phyloP scores from a whole-genome alignment of 2,888 invertebrate species.

The Lamproptera curius region DNA sequence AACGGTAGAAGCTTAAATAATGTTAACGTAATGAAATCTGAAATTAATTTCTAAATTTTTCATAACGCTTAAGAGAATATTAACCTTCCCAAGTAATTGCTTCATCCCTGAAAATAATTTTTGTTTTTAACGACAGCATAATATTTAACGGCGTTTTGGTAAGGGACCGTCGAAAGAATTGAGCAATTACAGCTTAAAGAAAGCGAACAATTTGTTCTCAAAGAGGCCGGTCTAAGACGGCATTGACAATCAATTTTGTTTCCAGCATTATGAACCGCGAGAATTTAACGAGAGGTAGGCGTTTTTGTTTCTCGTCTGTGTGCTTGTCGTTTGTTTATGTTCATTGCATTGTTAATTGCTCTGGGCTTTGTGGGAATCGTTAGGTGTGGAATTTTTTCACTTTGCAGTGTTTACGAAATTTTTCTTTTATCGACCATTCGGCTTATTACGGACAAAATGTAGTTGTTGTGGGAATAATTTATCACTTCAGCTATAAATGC shows the following conservation, averaged over 20 bases:
- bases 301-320: conserved; percentile 12
- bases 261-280: conserved; percentile 30
- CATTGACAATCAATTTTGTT: conserved; percentile 29
- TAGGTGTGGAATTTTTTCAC: neutral
- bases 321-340: conserved; percentile 17
- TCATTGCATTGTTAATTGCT: conserved; percentile 19
- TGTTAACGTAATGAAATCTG: neutral
- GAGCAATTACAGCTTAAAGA: conserved; percentile 25
- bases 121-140: conserved; percentile 22
- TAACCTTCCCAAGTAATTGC: conserved; percentile 18
- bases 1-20: neutral
- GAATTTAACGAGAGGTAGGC: conserved; percentile 31
- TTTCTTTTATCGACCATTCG: conserved; percentile 11
- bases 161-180: conserved; percentile 14
- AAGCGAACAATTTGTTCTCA: conserved; percentile 27
- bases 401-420: neutral
- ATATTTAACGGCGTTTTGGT: conserved; percentile 16
- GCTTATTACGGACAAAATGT: conserved; percentile 2
- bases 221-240: conserved; percentile 21
- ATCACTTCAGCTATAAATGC: too few species aligned
- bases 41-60: conserved; percentile 5
- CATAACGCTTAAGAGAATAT: conserved; percentile 17
- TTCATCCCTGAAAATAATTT: conserved; percentile 20
- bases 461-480: too few species aligned
- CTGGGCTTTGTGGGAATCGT: conserved; percentile 11